Conservation (phyloP, 2,113 vertebrate species). For the Pseudorasbora parva region DNA sequence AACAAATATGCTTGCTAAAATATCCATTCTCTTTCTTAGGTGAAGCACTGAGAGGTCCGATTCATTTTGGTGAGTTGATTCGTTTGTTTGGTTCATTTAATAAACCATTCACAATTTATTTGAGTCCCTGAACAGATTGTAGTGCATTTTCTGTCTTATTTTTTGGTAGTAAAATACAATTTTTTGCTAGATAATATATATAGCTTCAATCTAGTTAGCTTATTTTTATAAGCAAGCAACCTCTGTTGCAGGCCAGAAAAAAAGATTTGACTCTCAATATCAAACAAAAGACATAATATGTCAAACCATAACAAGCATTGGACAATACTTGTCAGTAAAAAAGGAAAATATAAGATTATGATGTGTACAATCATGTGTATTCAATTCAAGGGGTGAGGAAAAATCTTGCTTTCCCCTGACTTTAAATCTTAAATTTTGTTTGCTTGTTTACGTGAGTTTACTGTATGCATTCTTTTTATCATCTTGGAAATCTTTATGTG, state of each 20-base stretch:
- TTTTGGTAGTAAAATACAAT: not conserved
- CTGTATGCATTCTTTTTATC: not conserved
- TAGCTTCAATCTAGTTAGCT: not conserved
- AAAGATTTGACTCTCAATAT: not conserved
- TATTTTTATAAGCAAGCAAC: not conserved
- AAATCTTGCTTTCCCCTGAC: not conserved
- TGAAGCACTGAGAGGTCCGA: not conserved
- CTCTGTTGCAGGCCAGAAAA: not conserved
- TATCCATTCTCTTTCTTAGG: not conserved
- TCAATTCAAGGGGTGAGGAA: not conserved
- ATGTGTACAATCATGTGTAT: not conserved
- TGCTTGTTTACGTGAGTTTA: not conserved
- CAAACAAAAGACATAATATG: not conserved
- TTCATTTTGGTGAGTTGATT: not conserved
- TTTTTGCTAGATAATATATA: not conserved
- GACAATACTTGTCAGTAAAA: not conserved
- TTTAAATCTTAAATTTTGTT: not conserved
- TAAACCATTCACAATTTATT: not conserved
- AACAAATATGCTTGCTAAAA: not conserved
- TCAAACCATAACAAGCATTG: not conserved
- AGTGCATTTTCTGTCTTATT: not conserved
- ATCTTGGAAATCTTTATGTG: not conserved
- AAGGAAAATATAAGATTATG: not conserved
- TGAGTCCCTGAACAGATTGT: not conserved
- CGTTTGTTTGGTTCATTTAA: no score